Percentiles rank a stretch among this genome's conserved stretches.
These are phyloP conservation scores for Paralvinella palmiformis DNA, from an alignment of 1,140 invertebrate species.

Conservation along the genomic window DNA sequence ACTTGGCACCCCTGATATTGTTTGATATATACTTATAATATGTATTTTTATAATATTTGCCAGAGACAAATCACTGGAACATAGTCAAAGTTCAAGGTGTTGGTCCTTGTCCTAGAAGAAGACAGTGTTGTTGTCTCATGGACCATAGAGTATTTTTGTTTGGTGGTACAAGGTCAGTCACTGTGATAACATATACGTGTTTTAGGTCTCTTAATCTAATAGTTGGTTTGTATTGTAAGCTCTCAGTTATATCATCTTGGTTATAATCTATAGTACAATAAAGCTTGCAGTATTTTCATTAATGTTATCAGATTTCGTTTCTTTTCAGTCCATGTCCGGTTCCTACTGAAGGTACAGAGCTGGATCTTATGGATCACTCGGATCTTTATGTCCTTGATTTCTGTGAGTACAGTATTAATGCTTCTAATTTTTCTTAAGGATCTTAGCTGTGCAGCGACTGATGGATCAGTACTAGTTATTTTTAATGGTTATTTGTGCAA, in stretches of 20 bases:
- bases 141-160: slow-evolving; percentile 70
- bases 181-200: no score
- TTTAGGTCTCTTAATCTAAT: no score
- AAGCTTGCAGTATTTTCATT: no score
- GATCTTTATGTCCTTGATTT: slow-evolving; percentile 73
- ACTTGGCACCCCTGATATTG: no score
- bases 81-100: slow-evolving; percentile 28
- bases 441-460: background rate
- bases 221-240: no score
- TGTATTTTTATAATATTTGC: no score
- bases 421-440: background rate
- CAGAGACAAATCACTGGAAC: background rate
- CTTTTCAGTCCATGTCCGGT: slow-evolving; percentile 34
- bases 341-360: slow-evolving; percentile 25
- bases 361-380: slow-evolving; percentile 65
- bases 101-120: slow-evolving; percentile 58
- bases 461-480: no score
- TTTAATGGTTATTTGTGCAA: no score
- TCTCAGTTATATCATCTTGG: no score
- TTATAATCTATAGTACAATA: background rate
- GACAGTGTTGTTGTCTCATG: slow-evolving; percentile 72
- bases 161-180: slow-evolving; percentile 73
- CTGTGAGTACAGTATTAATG: slow-evolving; percentile 41
- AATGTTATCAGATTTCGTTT: slow-evolving; percentile 5
- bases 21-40: no score